Conservation (phyloP, 2,888 invertebrate genomes). For the Penaeus monodon region DNA sequence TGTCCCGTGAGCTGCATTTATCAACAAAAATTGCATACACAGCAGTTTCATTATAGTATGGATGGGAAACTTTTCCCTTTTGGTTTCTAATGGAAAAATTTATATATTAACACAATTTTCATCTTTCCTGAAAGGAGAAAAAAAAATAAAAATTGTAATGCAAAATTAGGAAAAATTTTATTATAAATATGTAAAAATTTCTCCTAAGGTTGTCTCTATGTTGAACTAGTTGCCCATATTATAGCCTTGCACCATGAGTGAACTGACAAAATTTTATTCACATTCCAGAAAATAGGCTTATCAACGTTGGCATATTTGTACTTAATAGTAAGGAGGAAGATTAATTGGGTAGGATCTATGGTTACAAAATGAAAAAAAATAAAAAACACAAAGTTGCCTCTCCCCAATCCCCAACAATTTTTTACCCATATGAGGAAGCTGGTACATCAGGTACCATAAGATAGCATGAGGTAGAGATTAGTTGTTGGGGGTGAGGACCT, state of each 20-base stretch:
- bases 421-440: neutral
- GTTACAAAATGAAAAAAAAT: neutral
- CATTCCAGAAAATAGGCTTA: slow-evolving; percentile 52
- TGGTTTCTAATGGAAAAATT: neutral
- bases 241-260: slow-evolving; percentile 37
- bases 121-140: no score
- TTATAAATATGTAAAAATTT: slow-evolving; percentile 16
- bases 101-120: no score
- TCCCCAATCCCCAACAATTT: slow-evolving; percentile 7
- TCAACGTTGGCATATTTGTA: slow-evolving; percentile 54
- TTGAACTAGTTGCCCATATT: slow-evolving; percentile 58
- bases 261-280: slow-evolving; percentile 35
- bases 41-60: no score
- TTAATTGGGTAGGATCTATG: slow-evolving; percentile 9
- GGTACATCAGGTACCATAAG: slow-evolving; percentile 16
- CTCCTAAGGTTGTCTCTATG: slow-evolving; percentile 22
- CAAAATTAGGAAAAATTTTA: slow-evolving; percentile 7
- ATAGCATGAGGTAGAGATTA: slow-evolving; percentile 10
- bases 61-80: no score
- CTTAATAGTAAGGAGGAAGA: slow-evolving; percentile 45
- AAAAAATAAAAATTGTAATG: slow-evolving; percentile 27
- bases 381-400: slow-evolving; percentile 55
- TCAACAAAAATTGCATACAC: no score
- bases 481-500: slow-evolving; percentile 29
- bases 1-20: slow-evolving; percentile 4